Percentiles rank a stretch among this genome's conserved stretches.
These are phyloP conservation scores for Drymonia ruficornis DNA, from an alignment of 2,888 invertebrate genomes.

Conservation along the genomic window DNA sequence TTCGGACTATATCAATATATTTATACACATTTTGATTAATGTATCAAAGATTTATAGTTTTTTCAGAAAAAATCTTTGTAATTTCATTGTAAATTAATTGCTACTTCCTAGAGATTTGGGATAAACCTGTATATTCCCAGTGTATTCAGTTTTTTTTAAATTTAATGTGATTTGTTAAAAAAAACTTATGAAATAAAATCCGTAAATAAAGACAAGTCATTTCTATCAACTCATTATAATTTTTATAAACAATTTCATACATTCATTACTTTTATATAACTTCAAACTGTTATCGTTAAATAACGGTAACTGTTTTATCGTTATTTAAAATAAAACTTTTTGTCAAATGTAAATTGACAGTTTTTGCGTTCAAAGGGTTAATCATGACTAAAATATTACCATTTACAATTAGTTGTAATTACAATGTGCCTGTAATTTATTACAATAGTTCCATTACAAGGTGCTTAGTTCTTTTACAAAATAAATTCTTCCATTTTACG, in stretches of 20 bases:
- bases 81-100: background rate
- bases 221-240: too few relatives aligned
- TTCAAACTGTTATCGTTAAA: background rate
- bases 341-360: background rate
- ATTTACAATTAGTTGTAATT: slow-evolving; percentile 44
- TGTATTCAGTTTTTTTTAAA: too few relatives aligned
- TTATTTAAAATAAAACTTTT: background rate
- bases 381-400: slow-evolving; percentile 33
- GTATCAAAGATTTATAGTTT: too few relatives aligned
- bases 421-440: slow-evolving; percentile 70
- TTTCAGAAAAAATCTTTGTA: background rate
- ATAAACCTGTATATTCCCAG: too few relatives aligned
- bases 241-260: too few relatives aligned
- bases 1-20: too few relatives aligned
- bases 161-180: too few relatives aligned
- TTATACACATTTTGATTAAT: too few relatives aligned
- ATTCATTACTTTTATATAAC: background rate
- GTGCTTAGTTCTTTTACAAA: slow-evolving; percentile 58
- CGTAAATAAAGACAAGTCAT: too few relatives aligned
- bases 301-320: background rate
- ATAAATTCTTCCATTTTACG: slow-evolving; percentile 59
- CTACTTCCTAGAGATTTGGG: too few relatives aligned
- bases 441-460: slow-evolving; percentile 58
- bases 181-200: too few relatives aligned
- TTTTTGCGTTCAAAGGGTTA: slow-evolving; percentile 34